Evolutionary conservation across 2,113 vertebrate genomes (phyloP).

Genomic region (Hippocampus barbouri): DNA sequence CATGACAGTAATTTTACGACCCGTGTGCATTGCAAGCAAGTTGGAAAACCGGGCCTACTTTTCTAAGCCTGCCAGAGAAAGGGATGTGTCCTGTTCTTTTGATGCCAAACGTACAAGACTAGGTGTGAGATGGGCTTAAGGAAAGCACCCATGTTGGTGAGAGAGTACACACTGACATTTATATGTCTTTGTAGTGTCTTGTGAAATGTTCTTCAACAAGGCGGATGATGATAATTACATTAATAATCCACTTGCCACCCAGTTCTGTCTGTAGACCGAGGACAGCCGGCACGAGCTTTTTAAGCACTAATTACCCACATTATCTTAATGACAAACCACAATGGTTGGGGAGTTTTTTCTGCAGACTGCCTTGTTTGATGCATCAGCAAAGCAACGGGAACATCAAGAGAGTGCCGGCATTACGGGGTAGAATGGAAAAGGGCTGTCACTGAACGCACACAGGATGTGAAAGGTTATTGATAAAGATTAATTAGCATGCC

Average conservation of each 20-base stretch:
- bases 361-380: conserved; percentile 2
- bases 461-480: not conserved
- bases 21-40: not conserved
- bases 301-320: conserved; percentile 56
- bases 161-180: conserved; percentile 15
- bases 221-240: conserved; percentile 60
- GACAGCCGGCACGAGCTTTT: conserved; percentile 32
- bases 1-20: not conserved
- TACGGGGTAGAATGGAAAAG: not conserved
- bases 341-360: conserved; percentile 33
- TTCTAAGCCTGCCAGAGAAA: too few species aligned
- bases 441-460: not conserved
- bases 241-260: conserved; percentile 62
- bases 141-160: not conserved
- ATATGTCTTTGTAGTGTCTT: conserved; percentile 56
- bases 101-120: not conserved
- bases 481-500: not conserved
- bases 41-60: too few species aligned
- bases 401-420: conserved; percentile 1
- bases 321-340: conserved; percentile 53
- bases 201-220: conserved; percentile 58
- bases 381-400: conserved; percentile 12
- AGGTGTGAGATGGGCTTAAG: not conserved
- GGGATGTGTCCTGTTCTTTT: too few species aligned
- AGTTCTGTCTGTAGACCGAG: conserved; percentile 33